phyloP scores from a whole-genome alignment of 2,113 vertebrate species.

The Galemys pyrenaicus region DNA sequence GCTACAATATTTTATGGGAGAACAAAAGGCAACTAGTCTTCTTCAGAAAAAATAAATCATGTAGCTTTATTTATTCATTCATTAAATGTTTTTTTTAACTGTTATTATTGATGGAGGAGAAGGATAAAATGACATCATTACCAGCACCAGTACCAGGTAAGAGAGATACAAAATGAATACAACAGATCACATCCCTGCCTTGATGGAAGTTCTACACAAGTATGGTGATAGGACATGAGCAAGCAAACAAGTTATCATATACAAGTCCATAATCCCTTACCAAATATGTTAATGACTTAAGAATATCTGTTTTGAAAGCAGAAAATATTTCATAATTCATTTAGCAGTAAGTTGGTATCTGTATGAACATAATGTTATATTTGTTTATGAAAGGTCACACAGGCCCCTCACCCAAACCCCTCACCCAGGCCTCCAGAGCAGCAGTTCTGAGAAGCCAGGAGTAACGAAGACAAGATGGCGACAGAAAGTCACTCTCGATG shows the following conservation, averaged over 20 bases:
- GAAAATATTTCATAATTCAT: background rate
- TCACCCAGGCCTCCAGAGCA: too few relatives aligned
- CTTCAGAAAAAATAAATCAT: background rate
- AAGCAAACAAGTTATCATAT: background rate
- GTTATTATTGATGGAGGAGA: too few relatives aligned
- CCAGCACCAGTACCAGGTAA: too few relatives aligned
- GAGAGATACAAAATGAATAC: too few relatives aligned
- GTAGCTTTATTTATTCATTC: background rate
- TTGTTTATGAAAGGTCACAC: too few relatives aligned
- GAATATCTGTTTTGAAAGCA: background rate
- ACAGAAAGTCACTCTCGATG: too few relatives aligned
- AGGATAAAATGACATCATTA: too few relatives aligned
- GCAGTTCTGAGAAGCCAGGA: too few relatives aligned
- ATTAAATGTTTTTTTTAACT: background rate
- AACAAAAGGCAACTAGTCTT: background rate
- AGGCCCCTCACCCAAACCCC: too few relatives aligned
- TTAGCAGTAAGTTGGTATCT: background rate
- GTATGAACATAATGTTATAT: background rate
- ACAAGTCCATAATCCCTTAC: background rate
- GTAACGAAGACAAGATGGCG: too few relatives aligned
- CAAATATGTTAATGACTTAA: background rate
- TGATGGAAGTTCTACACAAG: background rate
- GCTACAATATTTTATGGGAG: background rate
- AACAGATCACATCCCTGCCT: fast-evolving
- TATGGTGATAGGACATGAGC: background rate